These are phyloP conservation scores for Anthopleura sola DNA, from an alignment of 64 coral and sea anemone species.

Conservation along the genomic window DNA sequence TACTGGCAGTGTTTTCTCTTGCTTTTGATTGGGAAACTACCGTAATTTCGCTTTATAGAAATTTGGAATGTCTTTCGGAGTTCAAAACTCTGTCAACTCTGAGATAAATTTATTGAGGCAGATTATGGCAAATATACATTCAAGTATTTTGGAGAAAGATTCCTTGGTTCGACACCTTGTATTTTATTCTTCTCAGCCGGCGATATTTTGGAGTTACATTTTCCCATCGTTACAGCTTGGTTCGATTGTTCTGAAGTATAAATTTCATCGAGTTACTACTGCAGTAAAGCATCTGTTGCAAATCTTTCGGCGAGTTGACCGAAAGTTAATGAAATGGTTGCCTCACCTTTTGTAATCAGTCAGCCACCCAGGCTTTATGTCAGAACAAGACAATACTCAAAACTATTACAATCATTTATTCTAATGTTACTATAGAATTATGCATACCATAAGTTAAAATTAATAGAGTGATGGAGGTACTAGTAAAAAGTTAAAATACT, in stretches of 20 bases:
- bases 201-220: not conserved
- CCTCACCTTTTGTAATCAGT: not conserved
- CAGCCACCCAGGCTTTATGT: not conserved
- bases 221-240: not conserved
- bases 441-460: not conserved
- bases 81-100: too few species aligned
- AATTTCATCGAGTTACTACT: not conserved
- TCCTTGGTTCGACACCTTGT: too few species aligned
- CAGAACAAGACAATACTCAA: not conserved
- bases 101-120: too few species aligned
- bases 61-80: too few species aligned
- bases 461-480: not conserved
- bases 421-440: not conserved
- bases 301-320: not conserved
- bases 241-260: not conserved
- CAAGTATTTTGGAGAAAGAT: too few species aligned
- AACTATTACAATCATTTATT: not conserved
- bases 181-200: not conserved
- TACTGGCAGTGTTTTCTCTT: too few species aligned
- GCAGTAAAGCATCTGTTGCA: not conserved
- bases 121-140: too few species aligned
- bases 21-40: too few species aligned
- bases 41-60: too few species aligned
- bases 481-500: too few species aligned
- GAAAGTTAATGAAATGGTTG: constrained; percentile 5